phyloP scores from a whole-genome alignment of 2,888 invertebrate species.

The Lasioglossum lativentre region DNA sequence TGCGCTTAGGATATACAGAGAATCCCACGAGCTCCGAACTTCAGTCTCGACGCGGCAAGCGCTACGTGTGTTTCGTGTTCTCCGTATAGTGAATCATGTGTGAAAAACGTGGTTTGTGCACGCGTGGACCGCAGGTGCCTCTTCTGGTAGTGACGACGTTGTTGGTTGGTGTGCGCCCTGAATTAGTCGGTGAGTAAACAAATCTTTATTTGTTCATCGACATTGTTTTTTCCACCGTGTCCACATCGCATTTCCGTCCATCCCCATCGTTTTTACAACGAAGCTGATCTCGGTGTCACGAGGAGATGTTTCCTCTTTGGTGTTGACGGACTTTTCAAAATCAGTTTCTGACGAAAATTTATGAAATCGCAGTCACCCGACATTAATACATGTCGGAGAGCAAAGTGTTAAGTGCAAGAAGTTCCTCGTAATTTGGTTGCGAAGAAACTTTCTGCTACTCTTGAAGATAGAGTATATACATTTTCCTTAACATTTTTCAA shows the following conservation, averaged over 20 bases:
- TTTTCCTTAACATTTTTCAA: not conserved
- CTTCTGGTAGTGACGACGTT: conserved; percentile 74
- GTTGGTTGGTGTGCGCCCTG: conserved; percentile 76
- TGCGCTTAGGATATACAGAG: conserved; percentile 77
- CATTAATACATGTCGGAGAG: not conserved
- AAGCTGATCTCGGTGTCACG: not conserved
- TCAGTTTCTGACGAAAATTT: not conserved
- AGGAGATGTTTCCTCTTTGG: not conserved
- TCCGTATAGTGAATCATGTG: conserved; percentile 63
- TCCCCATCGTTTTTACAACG: not conserved
- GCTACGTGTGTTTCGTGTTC: conserved; percentile 70
- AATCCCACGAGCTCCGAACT: conserved; percentile 76
- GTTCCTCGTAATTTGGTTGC: not conserved
- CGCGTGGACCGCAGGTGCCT: conserved; percentile 70
- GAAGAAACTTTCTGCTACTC: not conserved
- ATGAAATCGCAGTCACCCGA: not conserved
- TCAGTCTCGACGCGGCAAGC: conserved; percentile 83
- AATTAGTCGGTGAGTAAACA: conserved; percentile 80
- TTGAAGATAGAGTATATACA: not conserved
- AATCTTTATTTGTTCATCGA: not conserved
- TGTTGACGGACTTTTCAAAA: not conserved
- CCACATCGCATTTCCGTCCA: not conserved
- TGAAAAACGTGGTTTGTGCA: conserved; percentile 72
- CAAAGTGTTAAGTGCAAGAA: not conserved
- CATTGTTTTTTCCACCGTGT: not conserved